phyloP scores from a whole-genome alignment of 2,113 vertebrate species.

The Sinocyclocheilus rhinocerous region DNA sequence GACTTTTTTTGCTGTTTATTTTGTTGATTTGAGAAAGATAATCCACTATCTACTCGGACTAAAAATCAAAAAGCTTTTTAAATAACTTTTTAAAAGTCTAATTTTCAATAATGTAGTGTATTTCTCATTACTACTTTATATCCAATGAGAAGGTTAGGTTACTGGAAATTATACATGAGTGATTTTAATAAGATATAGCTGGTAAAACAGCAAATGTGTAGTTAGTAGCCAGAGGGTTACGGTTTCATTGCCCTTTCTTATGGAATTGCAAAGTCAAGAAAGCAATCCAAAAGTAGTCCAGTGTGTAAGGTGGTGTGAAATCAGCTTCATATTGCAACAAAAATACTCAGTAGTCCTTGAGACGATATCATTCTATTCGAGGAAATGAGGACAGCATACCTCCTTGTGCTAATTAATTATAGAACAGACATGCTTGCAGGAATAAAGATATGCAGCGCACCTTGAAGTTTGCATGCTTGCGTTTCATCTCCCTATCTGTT shows the following conservation, averaged over 20 bases:
- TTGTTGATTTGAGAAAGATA: neutral
- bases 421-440: neutral
- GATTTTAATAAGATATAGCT: neutral
- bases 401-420: slow-evolving; percentile 29
- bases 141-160: neutral
- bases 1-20: no score
- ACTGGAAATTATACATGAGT: neutral
- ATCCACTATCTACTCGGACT: neutral
- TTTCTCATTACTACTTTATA: neutral
- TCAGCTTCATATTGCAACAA: neutral
- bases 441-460: neutral
- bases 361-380: neutral
- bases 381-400: slow-evolving; percentile 21
- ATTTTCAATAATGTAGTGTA: neutral
- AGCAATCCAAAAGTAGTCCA: neutral
- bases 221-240: neutral
- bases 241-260: neutral
- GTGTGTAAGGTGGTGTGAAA: neutral
- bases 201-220: neutral
- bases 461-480: neutral
- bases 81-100: neutral
- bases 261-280: neutral
- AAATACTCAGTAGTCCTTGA: slow-evolving; percentile 9
- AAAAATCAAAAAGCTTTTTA: neutral
- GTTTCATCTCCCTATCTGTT: slow-evolving; percentile 29